These are phyloP conservation scores for Morpho helenor DNA, from an alignment of 2,888 invertebrate species.

Conservation along the genomic window DNA sequence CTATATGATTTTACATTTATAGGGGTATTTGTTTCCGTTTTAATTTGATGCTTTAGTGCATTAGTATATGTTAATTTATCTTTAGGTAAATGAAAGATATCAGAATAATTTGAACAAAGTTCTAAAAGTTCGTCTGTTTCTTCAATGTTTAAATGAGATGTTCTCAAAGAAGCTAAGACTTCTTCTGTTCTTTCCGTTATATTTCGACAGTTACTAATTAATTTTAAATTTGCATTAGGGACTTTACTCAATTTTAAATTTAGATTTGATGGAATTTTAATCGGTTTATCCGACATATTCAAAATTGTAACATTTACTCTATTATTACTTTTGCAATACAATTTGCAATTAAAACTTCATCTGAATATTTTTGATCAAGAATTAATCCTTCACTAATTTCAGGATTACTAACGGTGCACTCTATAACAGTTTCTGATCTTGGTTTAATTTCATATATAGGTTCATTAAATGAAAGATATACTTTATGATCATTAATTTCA, in stretches of 20 bases:
- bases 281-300: too few species aligned
- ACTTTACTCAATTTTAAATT: too few species aligned
- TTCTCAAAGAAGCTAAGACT: not conserved
- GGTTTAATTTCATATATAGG: slow-evolving; percentile 17
- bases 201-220: too few species aligned
- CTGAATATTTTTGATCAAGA: slow-evolving; percentile 7
- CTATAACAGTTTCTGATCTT: slow-evolving; percentile 18
- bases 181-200: not conserved
- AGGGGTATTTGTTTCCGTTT: not conserved
- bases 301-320: slow-evolving; percentile 2
- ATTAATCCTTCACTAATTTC: slow-evolving; percentile 19
- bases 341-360: slow-evolving; percentile 11
- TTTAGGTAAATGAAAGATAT: not conserved
- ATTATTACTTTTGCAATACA: slow-evolving; percentile 13
- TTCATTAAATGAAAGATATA: slow-evolving; percentile 14
- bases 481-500: slow-evolving; percentile 1
- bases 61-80: slow-evolving; percentile 1
- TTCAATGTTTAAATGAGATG: not conserved
- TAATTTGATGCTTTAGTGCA: not conserved
- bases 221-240: too few species aligned
- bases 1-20: slow-evolving; percentile 25
- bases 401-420: slow-evolving; percentile 21
- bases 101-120: slow-evolving; percentile 1
- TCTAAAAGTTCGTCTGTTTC: not conserved
- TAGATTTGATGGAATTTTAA: too few species aligned